Evolutionary conservation across 2,797 vertebrate species (phyloP), one percentile per base, ranked within the genome.

Genomic region (Pipistrellus pygmaeus): DNA sequence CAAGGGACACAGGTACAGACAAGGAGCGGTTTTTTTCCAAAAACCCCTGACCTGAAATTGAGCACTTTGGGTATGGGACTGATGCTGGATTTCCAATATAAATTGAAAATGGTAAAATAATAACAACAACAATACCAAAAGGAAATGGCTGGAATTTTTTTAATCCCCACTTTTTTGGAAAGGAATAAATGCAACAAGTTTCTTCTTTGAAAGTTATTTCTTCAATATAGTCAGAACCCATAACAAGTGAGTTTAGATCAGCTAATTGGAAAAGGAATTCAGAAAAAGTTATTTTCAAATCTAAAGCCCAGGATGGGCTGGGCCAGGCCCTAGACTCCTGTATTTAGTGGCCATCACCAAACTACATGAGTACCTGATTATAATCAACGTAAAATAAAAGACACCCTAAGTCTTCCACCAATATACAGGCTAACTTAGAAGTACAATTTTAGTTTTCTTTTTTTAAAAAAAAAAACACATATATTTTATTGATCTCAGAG

Each of bases 381-480:
- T 32, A 83, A 51, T 76, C 88, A 95, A 64, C 53, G 48, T 86
- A 88, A 95, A 96, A 86, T 72, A 95, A 90, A 96, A 82, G 91
- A 84, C 14, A 90, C 72, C 83, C 80, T 73, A 86, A 94, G 84
- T 89, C 90, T 93, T 66, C 93, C 41, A 88, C 84, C 77, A 93
- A 88, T 96, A 92, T 91, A 96, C 6, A 93, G 85, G 72, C 27
- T 85, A 90, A 95, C 90, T 95, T 72, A 85, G 75, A 95, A 96
- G 53, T 91, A 96, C 17, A n/a, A 76, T 91, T 96, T 97, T 76
- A 96, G 73, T 21, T 80, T 92, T 93, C 53, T 86, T 94, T 85
- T 85, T 86, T 9, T 44, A 9, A 44, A 44, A 44, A 41, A 95
- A 95, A 18, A 51, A n/a, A n/a, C n/a, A 51, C 0, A 93, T 94